Evolutionary conservation across 2,797 vertebrate genomes (phyloP), one percentile per base, ranked within the genome.

Genomic region (Numenius phaeopus): DNA sequence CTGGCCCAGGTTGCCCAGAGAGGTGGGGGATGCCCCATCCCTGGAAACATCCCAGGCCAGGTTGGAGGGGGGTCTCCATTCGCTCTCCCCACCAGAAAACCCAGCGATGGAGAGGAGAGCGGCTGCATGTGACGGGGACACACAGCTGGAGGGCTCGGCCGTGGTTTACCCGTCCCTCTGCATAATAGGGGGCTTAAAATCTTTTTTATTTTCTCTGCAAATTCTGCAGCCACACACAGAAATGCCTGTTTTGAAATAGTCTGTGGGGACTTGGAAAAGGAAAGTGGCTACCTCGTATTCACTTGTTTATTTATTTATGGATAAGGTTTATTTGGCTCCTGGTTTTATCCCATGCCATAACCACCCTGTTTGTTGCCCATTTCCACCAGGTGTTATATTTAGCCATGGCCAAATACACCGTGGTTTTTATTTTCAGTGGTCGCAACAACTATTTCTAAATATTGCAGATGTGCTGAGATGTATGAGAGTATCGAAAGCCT

Each of bases 121-220:
- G 6, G 59, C 27, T 2, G 12, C 1, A 14, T 4, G 7, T 4
- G 24, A 15, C 2, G 26, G 77, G 1, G 3, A 3, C 23, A 75
- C 42, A 1, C 0, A 0, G 50, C 59, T 1, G 0, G 29, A 50
- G 46, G 7, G 8, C 71, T 32, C 2, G 0, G 64, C 8, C 26
- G 0, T 0, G 32, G 50, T 70, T 64, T 39, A 22, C 11, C 30
- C 5, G 1, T 19, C 5, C 21, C 27, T 4, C 59, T 12, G n/a
- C 40, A 14, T 14, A 34, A 39, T 0, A 40, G 15, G 15, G 14
- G 9, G 20, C 76, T 55, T 9, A 16, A 42, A 30, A 42, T 4
- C 32, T 26, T n/a, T 3, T 29, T 32, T 29, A 8, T 57, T 69
- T 52, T 44, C 64, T 37, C 46, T 76, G 61, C 83, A 44, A 10